phyloP scores from a whole-genome alignment of 2,888 invertebrate species.

The Lasioglossum malachurum region DNA sequence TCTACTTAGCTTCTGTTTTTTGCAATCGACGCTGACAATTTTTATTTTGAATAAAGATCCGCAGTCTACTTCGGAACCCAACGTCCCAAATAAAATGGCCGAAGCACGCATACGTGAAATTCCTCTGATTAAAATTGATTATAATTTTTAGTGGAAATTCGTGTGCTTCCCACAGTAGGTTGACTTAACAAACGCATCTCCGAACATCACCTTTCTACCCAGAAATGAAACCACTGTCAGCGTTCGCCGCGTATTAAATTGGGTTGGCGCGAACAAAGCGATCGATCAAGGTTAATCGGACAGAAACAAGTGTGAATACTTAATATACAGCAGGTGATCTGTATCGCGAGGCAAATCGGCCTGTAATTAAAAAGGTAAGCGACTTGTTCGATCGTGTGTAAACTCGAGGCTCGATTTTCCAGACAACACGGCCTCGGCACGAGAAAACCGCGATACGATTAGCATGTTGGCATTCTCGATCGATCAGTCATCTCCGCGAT shows the following conservation, averaged over 20 bases:
- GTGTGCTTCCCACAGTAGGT: too few relatives aligned
- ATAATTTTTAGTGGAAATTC: too few relatives aligned
- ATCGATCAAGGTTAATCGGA: slow-evolving; percentile 4
- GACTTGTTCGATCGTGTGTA: background rate
- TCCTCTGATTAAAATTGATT: too few relatives aligned
- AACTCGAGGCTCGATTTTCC: background rate
- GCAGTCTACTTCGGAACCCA: too few relatives aligned
- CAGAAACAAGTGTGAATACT: background rate
- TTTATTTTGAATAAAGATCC: too few relatives aligned
- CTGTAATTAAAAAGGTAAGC: background rate
- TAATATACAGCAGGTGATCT: background rate
- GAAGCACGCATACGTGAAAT: too few relatives aligned
- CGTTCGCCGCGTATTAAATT: background rate
- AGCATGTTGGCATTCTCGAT: background rate
- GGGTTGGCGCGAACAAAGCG: background rate
- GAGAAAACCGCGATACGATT: background rate
- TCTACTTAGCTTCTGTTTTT: too few relatives aligned
- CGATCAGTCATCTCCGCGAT: background rate
- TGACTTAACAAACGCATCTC: too few relatives aligned
- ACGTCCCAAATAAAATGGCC: too few relatives aligned
- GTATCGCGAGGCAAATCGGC: background rate
- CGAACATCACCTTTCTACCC: too few relatives aligned
- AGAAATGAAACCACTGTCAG: background rate
- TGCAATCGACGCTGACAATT: too few relatives aligned
- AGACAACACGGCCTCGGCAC: background rate